Base-by-base conservation (phyloP, 2,797 vertebrate species). In the Botia kubotai region DNA sequence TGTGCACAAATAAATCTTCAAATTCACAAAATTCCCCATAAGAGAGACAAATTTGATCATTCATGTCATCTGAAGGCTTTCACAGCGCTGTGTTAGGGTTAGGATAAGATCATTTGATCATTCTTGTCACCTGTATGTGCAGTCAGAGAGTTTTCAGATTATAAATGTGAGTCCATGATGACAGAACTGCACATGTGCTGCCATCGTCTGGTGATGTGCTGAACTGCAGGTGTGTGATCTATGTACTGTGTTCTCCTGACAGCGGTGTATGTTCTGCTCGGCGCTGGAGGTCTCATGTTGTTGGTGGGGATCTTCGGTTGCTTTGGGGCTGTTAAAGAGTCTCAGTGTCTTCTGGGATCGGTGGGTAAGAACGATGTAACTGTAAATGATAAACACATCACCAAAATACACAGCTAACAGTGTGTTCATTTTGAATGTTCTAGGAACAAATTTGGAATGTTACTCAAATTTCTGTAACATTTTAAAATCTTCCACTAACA, bases 241-340 rank as follows among this genome's bases (percentile, higher is more conserved):
- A 0, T 29, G 17, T 29, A 16, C 13, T n/a, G 11, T 79, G 29
- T 57, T 92, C 63, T 86, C 71, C 78, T 86, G 83, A 0, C 89
- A 99, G 98, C 95, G 0, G 94, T 98, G 16, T 98, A 99, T 77
- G 96, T 98, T 72, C 90, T 99, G 82, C 94, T 98, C 6, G 96
- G 95, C 74, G 95, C 95, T 0, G 98, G 97, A 26, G 95, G 93
- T 62, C 55, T 98, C 87, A 98, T 99, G 97, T 95, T 96, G 93
- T 85, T 96, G 0, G 95, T 99, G n/a, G 97, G 97, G 8, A 97
- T 98, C 91, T 98, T 97, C 0, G 97, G 98, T 0, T 99, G 97
- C 90, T 98, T 97, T 21, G 98, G 98, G 85, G 97, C 97, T 13
- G 93, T 97, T 2, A 93, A 95, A 29, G 98, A 99, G 87, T 99